Conservation (phyloP, 2,113 vertebrate species). For the Oostethus manadensis region DNA sequence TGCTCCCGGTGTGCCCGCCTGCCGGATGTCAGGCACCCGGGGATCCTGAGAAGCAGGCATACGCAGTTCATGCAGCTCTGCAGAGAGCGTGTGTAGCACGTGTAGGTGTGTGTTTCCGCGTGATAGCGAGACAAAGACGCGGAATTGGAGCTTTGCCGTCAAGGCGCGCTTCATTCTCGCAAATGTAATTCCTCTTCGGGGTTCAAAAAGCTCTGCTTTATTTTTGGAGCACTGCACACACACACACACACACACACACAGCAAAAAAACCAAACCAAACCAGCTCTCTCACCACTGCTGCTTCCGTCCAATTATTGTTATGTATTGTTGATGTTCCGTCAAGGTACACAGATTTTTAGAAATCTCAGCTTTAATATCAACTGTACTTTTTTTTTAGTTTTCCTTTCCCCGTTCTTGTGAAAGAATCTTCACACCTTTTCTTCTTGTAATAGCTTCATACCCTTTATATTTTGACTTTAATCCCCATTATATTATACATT, state of each 20-base stretch:
- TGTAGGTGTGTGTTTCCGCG: conserved; percentile 21
- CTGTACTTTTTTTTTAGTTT: too few relatives aligned
- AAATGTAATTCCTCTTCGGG: conserved; percentile 28
- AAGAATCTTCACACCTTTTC: too few relatives aligned
- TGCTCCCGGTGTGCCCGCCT: conserved; percentile 45
- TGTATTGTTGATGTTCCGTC: too few relatives aligned
- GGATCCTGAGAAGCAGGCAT: conserved; percentile 45
- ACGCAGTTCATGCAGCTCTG: conserved; percentile 59
- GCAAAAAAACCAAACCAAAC: too few relatives aligned
- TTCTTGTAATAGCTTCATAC: too few relatives aligned
- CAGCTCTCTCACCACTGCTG: too few relatives aligned
- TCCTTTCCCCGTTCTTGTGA: too few relatives aligned
- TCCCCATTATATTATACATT: too few relatives aligned
- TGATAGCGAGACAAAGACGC: conserved; percentile 9
- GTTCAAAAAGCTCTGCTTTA: conserved; percentile 39
- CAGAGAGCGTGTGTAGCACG: conserved; percentile 48
- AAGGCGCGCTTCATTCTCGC: conserved; percentile 14
- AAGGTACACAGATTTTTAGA: too few relatives aligned
- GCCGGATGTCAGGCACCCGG: conserved; percentile 48
- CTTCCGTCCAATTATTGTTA: too few relatives aligned
- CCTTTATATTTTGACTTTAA: too few relatives aligned
- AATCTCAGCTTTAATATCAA: too few relatives aligned
- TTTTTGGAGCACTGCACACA: conserved; percentile 27
- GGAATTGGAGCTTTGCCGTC: conserved; percentile 14
- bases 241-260: conserved; percentile 7